Conservation (phyloP, 1,140 invertebrate genomes). For the Chironomus striatipennis region DNA sequence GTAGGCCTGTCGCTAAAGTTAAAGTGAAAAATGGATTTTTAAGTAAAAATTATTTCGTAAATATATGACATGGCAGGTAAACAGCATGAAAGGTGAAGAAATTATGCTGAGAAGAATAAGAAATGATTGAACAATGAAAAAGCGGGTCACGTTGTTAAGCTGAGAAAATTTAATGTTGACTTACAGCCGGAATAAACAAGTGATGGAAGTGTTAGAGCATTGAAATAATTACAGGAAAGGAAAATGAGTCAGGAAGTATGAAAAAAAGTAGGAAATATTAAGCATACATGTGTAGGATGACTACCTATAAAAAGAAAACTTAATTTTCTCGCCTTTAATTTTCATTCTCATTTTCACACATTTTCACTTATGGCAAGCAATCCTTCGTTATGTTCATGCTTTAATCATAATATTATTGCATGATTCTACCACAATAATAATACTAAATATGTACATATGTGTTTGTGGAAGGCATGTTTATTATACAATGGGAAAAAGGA, state of each 20-base stretch:
- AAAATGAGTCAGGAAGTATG: no score
- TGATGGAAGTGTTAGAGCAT: neutral
- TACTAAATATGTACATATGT: neutral
- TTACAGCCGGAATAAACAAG: neutral
- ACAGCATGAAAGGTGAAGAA: no score
- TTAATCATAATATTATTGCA: slow-evolving; percentile 4
- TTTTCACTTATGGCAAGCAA: neutral
- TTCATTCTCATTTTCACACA: no score
- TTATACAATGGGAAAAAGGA: neutral
- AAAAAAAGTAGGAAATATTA: no score
- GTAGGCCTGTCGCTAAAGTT: neutral
- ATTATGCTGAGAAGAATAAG: no score
- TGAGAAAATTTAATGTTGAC: slow-evolving; percentile 1
- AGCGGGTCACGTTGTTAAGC: neutral
- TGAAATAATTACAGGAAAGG: no score
- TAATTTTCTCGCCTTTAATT: no score
- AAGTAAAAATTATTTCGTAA: no score
- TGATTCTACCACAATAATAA: neutral
- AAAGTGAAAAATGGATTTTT: no score
- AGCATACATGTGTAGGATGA: no score
- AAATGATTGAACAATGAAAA: slow-evolving; percentile 11
- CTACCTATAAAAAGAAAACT: no score
- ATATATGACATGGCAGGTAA: no score
- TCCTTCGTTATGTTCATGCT: neutral
- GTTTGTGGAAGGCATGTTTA: neutral